Base-by-base conservation (phyloP, 2,888 invertebrate genomes). In the Agonum fuliginosum region DNA sequence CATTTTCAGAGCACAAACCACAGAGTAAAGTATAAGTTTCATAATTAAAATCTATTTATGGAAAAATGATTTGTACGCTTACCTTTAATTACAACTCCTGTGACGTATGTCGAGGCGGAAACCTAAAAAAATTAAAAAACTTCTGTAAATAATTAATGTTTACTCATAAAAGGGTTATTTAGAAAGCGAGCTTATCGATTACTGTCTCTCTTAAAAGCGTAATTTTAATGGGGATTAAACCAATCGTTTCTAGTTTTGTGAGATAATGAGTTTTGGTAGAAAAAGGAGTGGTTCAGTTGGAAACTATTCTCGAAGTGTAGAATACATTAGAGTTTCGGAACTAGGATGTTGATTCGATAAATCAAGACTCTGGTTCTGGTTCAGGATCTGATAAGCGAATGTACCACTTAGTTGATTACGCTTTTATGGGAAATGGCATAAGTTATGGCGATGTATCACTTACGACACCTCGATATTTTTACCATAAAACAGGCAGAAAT, bases 391-490 rank as follows among this genome's bases (percentile, higher is more conserved):
- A 62, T 62, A 62, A 62, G 19, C 27, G 14, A 51, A 14, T 62
- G 30, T 30, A 19, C 8, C 58, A 62, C 58, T 62, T 62, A 62
- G 58, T 62, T 30, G 58, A 62, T 62, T 62, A 62, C 17, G 30
- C 58, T 62, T 62, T 62, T 62, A 62, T 62, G 58, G 30, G 58
- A 62, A 62, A 62, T 34, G 27, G 24, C 54, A 54, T 54, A 54
- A 24, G 20, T 54, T 54, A 54, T 54, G 24, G 12, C 37, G 46
- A 14, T 46, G 46, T 4, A 17, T 17, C 12, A 46, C 46, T 19
- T 17, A 46, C 14, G n/a, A 2, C 37, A n/a, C 8, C n/a, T 37
- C 10, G n/a, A 37, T 37, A n/a, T 37, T 3, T 3, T 37, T n/a
- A 8, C 2, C 37, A 37, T 1, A 37, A 37, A n/a, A n/a, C 37